Percentiles rank a stretch among this genome's conserved stretches.
Evolutionary conservation across 2,888 invertebrate species (phyloP).

Genomic region (Zhengitettix transpicula): DNA sequence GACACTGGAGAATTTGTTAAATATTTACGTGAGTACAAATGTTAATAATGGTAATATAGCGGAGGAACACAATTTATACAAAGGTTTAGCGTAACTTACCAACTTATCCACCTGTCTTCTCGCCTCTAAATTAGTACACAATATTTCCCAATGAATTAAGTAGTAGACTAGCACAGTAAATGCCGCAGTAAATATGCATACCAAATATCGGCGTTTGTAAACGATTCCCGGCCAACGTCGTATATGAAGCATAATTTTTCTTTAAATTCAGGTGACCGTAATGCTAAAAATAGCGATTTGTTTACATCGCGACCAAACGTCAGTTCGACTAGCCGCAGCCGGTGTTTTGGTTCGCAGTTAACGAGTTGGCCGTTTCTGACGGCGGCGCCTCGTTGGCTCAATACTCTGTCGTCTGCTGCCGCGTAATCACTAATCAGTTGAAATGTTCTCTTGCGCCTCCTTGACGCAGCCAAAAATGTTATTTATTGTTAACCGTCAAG

Average conservation of each 20-base stretch:
- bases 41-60: not conserved
- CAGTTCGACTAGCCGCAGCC: not conserved
- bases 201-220: slow-evolving; percentile 12
- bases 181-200: slow-evolving; percentile 19
- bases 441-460: no score
- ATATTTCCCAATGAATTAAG: slow-evolving; percentile 36
- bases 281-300: not conserved
- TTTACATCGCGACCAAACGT: not conserved
- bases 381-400: not conserved
- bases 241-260: slow-evolving; percentile 5
- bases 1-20: slow-evolving; percentile 32
- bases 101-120: slow-evolving; percentile 29
- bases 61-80: not conserved
- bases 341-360: not conserved
- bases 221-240: slow-evolving; percentile 7
- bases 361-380: no score
- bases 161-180: slow-evolving; percentile 28
- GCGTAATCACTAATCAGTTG: not conserved
- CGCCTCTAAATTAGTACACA: slow-evolving; percentile 40
- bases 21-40: not conserved
- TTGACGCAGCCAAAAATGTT: no score
- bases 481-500: no score
- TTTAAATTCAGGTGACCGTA: not conserved
- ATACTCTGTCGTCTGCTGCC: not conserved
- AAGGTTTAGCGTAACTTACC: slow-evolving; percentile 1